These are phyloP conservation scores for Lagodon rhomboides DNA, from an alignment of 2,797 vertebrate genomes.

Conservation along the genomic window DNA sequence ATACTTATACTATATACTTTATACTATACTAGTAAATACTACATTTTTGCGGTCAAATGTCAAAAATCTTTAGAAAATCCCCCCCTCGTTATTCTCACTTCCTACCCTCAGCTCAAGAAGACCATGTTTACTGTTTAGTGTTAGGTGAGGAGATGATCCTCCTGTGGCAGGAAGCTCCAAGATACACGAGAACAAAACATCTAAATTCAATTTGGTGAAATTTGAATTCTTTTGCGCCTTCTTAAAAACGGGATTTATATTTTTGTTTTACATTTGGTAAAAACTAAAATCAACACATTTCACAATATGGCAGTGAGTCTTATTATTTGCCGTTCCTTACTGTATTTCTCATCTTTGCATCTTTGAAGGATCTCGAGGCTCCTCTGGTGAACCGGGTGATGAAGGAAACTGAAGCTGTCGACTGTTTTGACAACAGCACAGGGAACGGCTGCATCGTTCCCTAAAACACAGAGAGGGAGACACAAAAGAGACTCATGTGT, in stretches of 20 bases:
- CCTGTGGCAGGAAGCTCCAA: background rate
- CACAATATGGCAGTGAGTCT: background rate
- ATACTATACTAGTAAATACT: too few species aligned
- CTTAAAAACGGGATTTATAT: too few species aligned
- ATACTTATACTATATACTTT: too few species aligned
- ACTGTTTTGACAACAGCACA: constrained; percentile 91
- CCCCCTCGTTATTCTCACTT: too few species aligned
- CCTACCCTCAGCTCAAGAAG: background rate
- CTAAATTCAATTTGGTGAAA: background rate
- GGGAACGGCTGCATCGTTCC: constrained; percentile 87
- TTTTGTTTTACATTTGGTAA: too few species aligned
- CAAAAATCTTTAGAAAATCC: background rate
- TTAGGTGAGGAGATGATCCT: background rate
- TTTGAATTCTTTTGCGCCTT: too few species aligned
- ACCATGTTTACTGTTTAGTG: background rate
- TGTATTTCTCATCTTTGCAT: constrained; percentile 99
- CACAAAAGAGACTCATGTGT: background rate
- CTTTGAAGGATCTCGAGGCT: constrained; percentile 99
- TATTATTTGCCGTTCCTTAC: constrained; percentile 87
- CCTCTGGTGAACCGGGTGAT: constrained; percentile 99
- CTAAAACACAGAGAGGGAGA: constrained; percentile 34
- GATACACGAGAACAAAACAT: background rate
- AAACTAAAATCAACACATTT: background rate
- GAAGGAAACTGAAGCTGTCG: constrained; percentile 99
- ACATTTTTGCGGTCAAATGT: background rate